phyloP scores from a whole-genome alignment of 2,888 invertebrate genomes.

The Cyrtodaria siliqua region DNA sequence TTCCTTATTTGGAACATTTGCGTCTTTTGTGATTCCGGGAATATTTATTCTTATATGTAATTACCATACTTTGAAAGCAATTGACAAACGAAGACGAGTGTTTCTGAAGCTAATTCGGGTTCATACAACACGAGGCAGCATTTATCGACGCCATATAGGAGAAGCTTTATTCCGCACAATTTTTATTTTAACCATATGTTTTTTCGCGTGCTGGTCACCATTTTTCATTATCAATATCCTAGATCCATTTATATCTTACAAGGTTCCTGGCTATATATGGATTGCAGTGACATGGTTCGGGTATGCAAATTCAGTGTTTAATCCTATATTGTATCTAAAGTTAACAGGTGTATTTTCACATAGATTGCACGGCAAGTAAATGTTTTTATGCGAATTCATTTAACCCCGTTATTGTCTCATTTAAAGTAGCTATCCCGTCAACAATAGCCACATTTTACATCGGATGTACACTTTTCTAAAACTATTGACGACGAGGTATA shows the following conservation, averaged over 20 bases:
- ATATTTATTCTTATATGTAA: slow-evolving; percentile 78
- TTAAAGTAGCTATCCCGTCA: too few relatives aligned
- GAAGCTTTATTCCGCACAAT: slow-evolving; percentile 81
- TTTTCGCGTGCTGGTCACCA: slow-evolving; percentile 89
- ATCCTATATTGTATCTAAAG: slow-evolving; percentile 71
- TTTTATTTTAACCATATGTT: slow-evolving; percentile 76
- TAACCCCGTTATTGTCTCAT: too few relatives aligned
- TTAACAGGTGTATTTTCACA: slow-evolving; percentile 20
- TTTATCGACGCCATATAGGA: slow-evolving; percentile 77
- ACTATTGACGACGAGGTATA: too few relatives aligned
- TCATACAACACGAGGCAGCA: slow-evolving; percentile 65
- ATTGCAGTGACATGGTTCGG: slow-evolving; percentile 79
- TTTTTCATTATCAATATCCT: slow-evolving; percentile 80
- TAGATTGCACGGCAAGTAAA: too few relatives aligned
- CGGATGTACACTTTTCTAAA: too few relatives aligned
- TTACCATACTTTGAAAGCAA: slow-evolving; percentile 73
- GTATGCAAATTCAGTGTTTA: slow-evolving; percentile 77
- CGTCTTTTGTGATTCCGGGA: slow-evolving; percentile 75
- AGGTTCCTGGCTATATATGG: slow-evolving; percentile 76
- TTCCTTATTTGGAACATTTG: slow-evolving; percentile 2
- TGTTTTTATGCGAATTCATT: too few relatives aligned
- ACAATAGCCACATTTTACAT: too few relatives aligned
- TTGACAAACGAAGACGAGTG: slow-evolving; percentile 74
- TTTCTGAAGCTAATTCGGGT: slow-evolving; percentile 76
- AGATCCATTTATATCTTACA: slow-evolving; percentile 78